Evolutionary conservation across 2,797 vertebrate species (phyloP).

Genomic region (Melanogrammus aeglefinus): DNA sequence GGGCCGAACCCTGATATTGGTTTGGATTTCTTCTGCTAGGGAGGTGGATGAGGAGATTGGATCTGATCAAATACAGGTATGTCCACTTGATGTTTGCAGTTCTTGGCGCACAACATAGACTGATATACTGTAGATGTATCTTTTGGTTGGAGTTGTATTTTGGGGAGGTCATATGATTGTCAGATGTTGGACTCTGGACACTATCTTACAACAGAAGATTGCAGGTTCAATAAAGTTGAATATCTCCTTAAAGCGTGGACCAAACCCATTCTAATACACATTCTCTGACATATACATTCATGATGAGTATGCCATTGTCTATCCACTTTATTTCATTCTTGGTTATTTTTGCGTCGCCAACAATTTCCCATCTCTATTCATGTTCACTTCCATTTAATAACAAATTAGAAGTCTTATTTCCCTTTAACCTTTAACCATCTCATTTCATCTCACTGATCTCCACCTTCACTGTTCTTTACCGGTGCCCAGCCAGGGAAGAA

Average conservation of each 20-base stretch:
- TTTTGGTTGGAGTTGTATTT: neutral
- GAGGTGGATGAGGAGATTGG: constrained; percentile 79
- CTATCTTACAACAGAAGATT: neutral
- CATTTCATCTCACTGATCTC: constrained; percentile 39
- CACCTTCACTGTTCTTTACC: constrained; percentile 45
- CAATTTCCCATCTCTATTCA: neutral
- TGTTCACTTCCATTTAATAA: constrained; percentile 28
- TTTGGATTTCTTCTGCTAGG: constrained; percentile 62
- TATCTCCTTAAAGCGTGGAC: neutral
- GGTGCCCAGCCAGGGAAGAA: constrained; percentile 60
- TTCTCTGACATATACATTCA: neutral
- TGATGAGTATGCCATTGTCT: neutral
- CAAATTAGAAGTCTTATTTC: constrained; percentile 20
- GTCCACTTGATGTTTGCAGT: constrained; percentile 41
- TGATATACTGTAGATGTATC: neutral
- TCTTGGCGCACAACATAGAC: neutral
- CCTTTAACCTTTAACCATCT: constrained; percentile 13
- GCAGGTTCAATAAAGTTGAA: neutral
- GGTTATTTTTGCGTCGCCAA: constrained; percentile 4
- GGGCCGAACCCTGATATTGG: constrained; percentile 6
- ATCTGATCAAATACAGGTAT: constrained; percentile 76
- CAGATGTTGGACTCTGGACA: neutral
- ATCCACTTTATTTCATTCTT: neutral
- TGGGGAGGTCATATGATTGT: neutral
- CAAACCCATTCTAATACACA: constrained; percentile 1